Evolutionary conservation across 2,888 invertebrate genomes (phyloP).

Genomic region (Mystacides longicornis): DNA sequence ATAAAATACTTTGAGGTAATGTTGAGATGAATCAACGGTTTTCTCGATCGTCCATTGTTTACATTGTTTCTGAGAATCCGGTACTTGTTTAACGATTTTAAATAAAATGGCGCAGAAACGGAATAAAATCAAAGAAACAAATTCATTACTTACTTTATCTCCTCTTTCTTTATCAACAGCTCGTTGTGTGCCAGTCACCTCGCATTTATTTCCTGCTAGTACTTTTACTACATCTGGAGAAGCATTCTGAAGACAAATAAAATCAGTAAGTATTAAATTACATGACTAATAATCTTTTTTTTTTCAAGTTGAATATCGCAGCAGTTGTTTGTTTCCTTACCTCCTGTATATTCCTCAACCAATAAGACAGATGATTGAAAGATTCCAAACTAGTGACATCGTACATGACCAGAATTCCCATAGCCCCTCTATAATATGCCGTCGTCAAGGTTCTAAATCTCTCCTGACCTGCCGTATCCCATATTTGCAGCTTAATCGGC

Average conservation of each 20-base stretch:
- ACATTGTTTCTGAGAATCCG: too few relatives aligned
- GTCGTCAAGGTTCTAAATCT: conserved; percentile 75
- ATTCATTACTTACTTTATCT: conserved; percentile 55
- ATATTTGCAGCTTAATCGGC: conserved; percentile 77
- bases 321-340: conserved; percentile 39
- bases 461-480: conserved; percentile 82
- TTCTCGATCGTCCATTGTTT: too few relatives aligned
- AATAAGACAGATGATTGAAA: conserved; percentile 85
- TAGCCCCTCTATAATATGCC: conserved; percentile 82
- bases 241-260: conserved; percentile 60
- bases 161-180: conserved; percentile 74
- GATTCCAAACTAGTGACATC: conserved; percentile 85
- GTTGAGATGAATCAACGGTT: too few relatives aligned
- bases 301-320: background rate
- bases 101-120: too few relatives aligned
- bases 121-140: too few relatives aligned
- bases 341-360: conserved; percentile 86
- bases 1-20: too few relatives aligned
- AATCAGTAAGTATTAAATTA: background rate
- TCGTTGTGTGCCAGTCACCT: conserved; percentile 63
- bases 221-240: conserved; percentile 82
- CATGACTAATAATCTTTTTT: background rate
- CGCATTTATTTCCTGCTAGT: conserved; percentile 79
- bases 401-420: conserved; percentile 87
- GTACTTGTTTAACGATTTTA: too few relatives aligned